Percentiles rank a stretch among this genome's conserved stretches.
These are phyloP conservation scores for Cyphomyrmex costatus DNA, from an alignment of 1,140 invertebrate species.

Conservation along the genomic window DNA sequence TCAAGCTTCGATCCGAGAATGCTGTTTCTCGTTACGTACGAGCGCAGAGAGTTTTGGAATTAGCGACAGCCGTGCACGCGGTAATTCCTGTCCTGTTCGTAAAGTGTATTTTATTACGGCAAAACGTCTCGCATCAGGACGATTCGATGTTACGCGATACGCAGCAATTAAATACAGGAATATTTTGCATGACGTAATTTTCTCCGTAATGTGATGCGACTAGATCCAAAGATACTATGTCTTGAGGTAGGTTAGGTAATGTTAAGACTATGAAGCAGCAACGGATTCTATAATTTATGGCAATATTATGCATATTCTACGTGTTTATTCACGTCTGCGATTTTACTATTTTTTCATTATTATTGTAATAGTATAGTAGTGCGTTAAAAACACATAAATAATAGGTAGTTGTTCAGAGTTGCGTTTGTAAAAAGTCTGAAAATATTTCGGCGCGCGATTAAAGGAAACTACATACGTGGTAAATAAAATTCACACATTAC, in stretches of 20 bases:
- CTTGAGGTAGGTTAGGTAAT: constrained; percentile 65
- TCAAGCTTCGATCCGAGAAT: constrained; percentile 56
- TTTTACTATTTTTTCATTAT: background rate
- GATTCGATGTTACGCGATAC: constrained; percentile 60
- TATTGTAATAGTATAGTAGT: background rate
- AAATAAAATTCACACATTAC: too few species aligned
- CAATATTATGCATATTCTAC: constrained; percentile 39
- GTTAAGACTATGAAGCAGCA: constrained; percentile 47
- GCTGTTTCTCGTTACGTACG: constrained; percentile 57
- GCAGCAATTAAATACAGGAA: constrained; percentile 52
- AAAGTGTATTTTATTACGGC: constrained; percentile 34
- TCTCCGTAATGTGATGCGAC: constrained; percentile 41
- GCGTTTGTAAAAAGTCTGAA: too few species aligned
- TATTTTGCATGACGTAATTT: constrained; percentile 60
- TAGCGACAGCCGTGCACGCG: constrained; percentile 23
- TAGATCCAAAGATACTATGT: constrained; percentile 58
- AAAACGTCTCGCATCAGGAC: constrained; percentile 1
- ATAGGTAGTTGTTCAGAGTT: too few species aligned
- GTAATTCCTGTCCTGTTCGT: constrained; percentile 35
- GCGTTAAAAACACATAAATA: background rate
- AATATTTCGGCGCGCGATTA: too few species aligned
- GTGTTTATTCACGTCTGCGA: constrained; percentile 33
- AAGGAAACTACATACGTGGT: too few species aligned
- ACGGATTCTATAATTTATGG: constrained; percentile 48
- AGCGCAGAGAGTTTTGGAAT: constrained; percentile 60